Evolutionary conservation across 1,140 invertebrate species (phyloP), one percentile per base, ranked within the genome.

Genomic region (Pectinophora gossypiella): DNA sequence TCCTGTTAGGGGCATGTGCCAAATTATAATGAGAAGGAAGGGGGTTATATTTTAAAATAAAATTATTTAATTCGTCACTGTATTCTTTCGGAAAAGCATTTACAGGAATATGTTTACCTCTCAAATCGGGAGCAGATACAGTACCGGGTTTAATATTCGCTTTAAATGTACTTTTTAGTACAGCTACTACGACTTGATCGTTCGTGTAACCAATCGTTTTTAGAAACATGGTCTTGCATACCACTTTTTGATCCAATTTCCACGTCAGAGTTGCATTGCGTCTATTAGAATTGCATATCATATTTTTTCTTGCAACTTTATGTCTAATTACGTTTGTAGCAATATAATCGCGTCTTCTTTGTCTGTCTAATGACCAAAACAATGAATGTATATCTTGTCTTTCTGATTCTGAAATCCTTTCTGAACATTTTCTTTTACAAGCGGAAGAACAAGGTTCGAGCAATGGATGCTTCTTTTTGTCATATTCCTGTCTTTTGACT

Each of bases 211-310:
- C 52, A 35, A 54, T 42, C n/a, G 52, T 54, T 35, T 48, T 48
- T 10, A 54, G 22, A 35, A 54, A 54, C 32, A 54, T 42, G 1
- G 44, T 54, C 32, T 54, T 54, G 20, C 52, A 54, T 13, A 54
- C 52, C 19, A 22, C 13, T 46, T 22, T 50, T 19, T 54, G 4
- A 38, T 38, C n/a, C 3, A 38, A 3, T 38, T 15, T 38, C 35
- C 35, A 38, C 10, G 4, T 23, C 10, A 23, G 10, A 23, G 22
- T 23, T 5, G 4, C 10, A 10, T 23, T 4, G 4, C 22, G 22
- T n/a, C n/a, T n/a, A 23, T 10, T 4, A 23, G 22, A 23, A 4
- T 4, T 4, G 4, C 22, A 4, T 5, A 5, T 10, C 10, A 10
- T 23, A 23, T 4, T 23, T 23, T 23, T 23, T 4, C 4, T 5